Percentiles rank a stretch among this genome's conserved stretches.
Evolutionary conservation across 2,888 invertebrate species (phyloP).

Genomic region (Agrypnus murinus): DNA sequence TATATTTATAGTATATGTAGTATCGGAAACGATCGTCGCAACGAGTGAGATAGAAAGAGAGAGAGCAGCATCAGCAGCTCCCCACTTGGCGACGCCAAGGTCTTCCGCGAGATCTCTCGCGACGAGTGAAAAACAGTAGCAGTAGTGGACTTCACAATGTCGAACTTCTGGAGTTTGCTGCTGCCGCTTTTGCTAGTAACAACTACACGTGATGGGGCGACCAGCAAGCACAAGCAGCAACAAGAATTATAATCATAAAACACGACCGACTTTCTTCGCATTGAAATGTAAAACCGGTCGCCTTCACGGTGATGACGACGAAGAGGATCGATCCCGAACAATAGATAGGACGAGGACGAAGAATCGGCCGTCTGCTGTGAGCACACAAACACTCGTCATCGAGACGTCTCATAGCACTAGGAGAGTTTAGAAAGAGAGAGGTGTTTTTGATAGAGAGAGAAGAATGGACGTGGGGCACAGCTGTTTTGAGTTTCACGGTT

Average conservation of each 20-base stretch:
- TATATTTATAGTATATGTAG: too few relatives aligned
- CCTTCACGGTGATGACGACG: slow-evolving; percentile 40
- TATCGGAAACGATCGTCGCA: slow-evolving; percentile 40
- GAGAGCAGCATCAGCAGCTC: too few relatives aligned
- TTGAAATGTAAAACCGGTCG: slow-evolving; percentile 52
- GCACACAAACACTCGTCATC: slow-evolving; percentile 50
- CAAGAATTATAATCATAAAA: slow-evolving; percentile 51
- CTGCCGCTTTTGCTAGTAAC: slow-evolving; percentile 19
- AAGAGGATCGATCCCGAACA: slow-evolving; percentile 43
- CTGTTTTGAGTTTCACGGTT: slow-evolving; percentile 55
- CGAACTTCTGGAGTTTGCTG: slow-evolving; percentile 40
- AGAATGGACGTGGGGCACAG: slow-evolving; percentile 47
- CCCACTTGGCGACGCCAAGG: slow-evolving; percentile 43
- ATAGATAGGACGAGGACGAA: slow-evolving; percentile 45
- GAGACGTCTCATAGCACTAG: slow-evolving; percentile 50
- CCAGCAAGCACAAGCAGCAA: slow-evolving; percentile 38
- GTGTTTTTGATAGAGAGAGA: slow-evolving; percentile 38
- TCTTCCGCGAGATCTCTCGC: slow-evolving; percentile 36
- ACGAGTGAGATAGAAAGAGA: too few relatives aligned
- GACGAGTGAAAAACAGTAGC: slow-evolving; percentile 40
- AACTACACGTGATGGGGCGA: too few relatives aligned
- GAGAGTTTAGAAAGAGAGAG: slow-evolving; percentile 43
- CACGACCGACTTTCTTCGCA: slow-evolving; percentile 52
- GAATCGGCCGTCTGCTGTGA: slow-evolving; percentile 42
- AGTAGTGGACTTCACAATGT: slow-evolving; percentile 37